A percentile compares a stretch with the other conserved stretches of the same genome.
Conservation (phyloP, 2,888 invertebrate species). For the Rhogogaster chlorosoma region DNA sequence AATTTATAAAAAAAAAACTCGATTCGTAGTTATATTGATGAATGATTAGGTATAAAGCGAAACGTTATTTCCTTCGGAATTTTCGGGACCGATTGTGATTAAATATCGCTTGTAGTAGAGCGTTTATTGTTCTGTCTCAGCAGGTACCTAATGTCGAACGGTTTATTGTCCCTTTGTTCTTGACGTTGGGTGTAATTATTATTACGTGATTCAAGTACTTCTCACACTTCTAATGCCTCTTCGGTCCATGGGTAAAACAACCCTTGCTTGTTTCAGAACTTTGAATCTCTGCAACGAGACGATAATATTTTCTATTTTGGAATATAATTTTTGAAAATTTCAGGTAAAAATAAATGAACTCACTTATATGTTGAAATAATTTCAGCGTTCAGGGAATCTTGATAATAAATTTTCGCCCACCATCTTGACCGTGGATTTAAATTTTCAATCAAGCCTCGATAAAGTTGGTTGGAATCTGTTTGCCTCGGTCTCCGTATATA, state of each 20-base stretch:
- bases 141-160: not conserved
- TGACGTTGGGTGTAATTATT: not conserved
- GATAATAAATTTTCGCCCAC: not conserved
- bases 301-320: not conserved
- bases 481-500: not conserved
- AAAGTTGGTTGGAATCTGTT: not conserved
- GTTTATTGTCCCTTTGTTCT: not conserved
- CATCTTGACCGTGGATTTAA: not conserved
- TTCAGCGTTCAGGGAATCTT: not conserved
- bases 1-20: not conserved
- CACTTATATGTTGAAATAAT: not conserved
- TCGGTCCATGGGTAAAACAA: not conserved
- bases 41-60: not conserved
- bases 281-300: not conserved
- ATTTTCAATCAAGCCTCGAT: conserved; percentile 1
- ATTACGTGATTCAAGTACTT: not conserved
- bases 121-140: not conserved
- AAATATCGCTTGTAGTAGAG: not conserved
- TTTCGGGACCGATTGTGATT: not conserved
- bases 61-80: not conserved
- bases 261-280: not conserved
- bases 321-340: not conserved
- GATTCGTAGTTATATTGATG: not conserved
- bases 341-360: not conserved
- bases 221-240: not conserved